Base-by-base conservation (phyloP, 2,113 vertebrate genomes). In the Butorides virescens region DNA sequence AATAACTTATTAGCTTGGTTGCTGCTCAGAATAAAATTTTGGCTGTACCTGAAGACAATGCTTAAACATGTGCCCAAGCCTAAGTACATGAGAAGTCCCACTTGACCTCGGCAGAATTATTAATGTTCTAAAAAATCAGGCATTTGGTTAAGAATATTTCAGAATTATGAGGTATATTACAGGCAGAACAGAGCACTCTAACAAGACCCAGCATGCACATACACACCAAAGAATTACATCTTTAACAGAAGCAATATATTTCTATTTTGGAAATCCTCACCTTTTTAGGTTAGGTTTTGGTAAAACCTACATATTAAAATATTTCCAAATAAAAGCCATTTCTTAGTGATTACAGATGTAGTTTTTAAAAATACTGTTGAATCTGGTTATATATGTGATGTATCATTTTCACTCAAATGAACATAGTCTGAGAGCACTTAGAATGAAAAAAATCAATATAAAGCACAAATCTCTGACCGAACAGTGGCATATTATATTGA, bases 321-420 rank as follows among this genome's bases (percentile, higher is more conserved):
- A 88, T 61, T 97, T 94, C 59, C 70, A 94, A 71, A 92, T 70
- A 66, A 92, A 92, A 96, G 50, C 32, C 92, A 59, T 52, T 94
- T 82, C 58, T 89, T 79, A 74, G 67, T 76, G 34, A 81, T 70
- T 95, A 63, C 23, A 92, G n/a, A 93, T 52, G 10, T 44, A 84
- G 62, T 34, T 91, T 86, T 87, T 9, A 63, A 71, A 94, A 37
- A 72, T 46, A 78, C 34, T 56, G 32, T 81, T 96, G 82, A 97
- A 96, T 80, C 62, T 92, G 78, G 72, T 86, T 94, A 84, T 37
- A 62, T 73, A 86, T 96, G 96, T 97, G 91, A 91, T 78, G 39
- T 86, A 95, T 94, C 79, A 93, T 96, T 98, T 98, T 97, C 96
- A 97, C 71, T 96, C 56, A 94, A 90, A 96, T 76, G 80, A 95